These are phyloP conservation scores for Brachyrhaphis roseni DNA, from an alignment of 2,797 vertebrate genomes.

Conservation along the genomic window DNA sequence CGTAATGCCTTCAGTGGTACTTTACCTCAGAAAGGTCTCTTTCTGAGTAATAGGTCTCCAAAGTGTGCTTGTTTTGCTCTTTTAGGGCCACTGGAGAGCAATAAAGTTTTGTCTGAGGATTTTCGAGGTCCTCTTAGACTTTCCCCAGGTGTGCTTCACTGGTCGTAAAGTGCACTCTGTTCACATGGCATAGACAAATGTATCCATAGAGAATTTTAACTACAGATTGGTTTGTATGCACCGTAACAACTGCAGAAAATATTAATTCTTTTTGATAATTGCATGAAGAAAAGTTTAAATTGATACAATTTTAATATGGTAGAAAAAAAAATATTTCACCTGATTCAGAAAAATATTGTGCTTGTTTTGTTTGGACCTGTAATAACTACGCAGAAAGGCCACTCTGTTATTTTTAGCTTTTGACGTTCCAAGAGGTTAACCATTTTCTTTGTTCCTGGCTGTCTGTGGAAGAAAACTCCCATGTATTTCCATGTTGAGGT, in stretches of 20 bases:
- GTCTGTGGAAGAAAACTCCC: slow-evolving; percentile 43
- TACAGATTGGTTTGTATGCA: slow-evolving; percentile 34
- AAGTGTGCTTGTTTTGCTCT: slow-evolving; percentile 81
- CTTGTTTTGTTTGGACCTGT: slow-evolving; percentile 59
- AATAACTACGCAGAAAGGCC: slow-evolving; percentile 48
- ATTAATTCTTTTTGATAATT: slow-evolving; percentile 15
- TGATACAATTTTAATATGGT: slow-evolving; percentile 9
- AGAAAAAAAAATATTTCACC: slow-evolving; percentile 16
- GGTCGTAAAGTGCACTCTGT: slow-evolving; percentile 70
- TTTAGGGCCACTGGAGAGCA: slow-evolving; percentile 71
- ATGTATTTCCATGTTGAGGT: slow-evolving; percentile 69
- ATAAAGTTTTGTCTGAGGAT: slow-evolving; percentile 74
- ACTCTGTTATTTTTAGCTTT: slow-evolving; percentile 46
- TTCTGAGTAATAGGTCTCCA: slow-evolving; percentile 81
- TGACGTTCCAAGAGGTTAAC: slow-evolving; percentile 69
- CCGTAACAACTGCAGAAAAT: slow-evolving; percentile 15
- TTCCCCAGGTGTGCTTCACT: slow-evolving; percentile 71
- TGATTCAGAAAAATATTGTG: slow-evolving; percentile 54
- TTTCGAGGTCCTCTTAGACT: slow-evolving; percentile 61
- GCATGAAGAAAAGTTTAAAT: neutral
- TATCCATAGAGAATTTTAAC: slow-evolving; percentile 43
- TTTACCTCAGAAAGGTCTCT: slow-evolving; percentile 70
- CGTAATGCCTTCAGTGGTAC: slow-evolving; percentile 53
- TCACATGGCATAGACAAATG: slow-evolving; percentile 54
- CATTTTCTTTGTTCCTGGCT: slow-evolving; percentile 63